Evolutionary conservation across 2,888 invertebrate species (phyloP), one percentile per base, ranked within the genome.

Genomic region (Thumatha senex): DNA sequence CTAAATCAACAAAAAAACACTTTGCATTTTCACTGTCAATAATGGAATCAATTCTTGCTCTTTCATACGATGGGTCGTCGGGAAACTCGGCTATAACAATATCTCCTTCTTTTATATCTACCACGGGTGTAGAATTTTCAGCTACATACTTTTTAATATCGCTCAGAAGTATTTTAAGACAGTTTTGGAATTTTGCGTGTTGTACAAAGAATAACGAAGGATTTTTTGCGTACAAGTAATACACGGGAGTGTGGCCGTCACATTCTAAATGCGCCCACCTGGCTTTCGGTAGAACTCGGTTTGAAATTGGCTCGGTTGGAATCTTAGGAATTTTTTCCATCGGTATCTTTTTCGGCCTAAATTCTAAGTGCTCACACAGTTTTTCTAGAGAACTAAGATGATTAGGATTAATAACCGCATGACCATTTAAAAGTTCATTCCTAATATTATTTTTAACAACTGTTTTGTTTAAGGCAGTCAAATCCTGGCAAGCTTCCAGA

Each of bases 1-100:
- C 95, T 65, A 93, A 93, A 72, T 95, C 95, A 0, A 94, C 93
- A 69, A 92, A 94, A 68, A 94, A 94, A 57, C 92, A 92, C 54
- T 92, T 84, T 0, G 89, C 88, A 61, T 84, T 85, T n/a, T 72
- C 67, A n/a, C 77, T 69, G 2, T 75, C 69, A 9, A 80, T 51
- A 8, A 85, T 68, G 30, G 81, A 70, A 13, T 86, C 80, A 2
- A 93, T 78, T 55, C 89, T 76, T 3, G 92, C 92, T 43, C 94
- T 76, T 56, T 86, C 86, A 60, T 82, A 92, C 1, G 76, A 74
- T 0, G 61, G 58, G 47, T 89, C 89, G 11, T 85, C 86, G 0
- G 90, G 84, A 58, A 91, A 92, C 74, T 87, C 84, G 0, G 92
- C 93, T 30, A 93, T 61, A 45, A 93, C 92, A 45, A 90, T 82